Percentiles rank a stretch among this genome's conserved stretches.
phyloP scores from a whole-genome alignment of 2,113 vertebrate species.

The Bufo gargarizans region DNA sequence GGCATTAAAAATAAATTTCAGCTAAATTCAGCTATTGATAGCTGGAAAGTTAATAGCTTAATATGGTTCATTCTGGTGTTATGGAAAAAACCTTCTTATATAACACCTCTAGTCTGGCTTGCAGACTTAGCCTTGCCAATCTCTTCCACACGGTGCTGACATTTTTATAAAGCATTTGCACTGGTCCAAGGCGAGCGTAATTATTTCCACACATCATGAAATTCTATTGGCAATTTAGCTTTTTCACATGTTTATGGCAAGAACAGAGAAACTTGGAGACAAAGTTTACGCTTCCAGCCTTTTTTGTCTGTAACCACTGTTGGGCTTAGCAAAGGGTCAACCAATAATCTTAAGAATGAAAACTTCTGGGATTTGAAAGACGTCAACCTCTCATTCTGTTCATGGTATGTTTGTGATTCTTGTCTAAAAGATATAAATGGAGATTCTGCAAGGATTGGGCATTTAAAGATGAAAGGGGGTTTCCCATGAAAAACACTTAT shows the following conservation, averaged over 20 bases:
- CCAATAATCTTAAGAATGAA: neutral
- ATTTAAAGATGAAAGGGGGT: too few relatives aligned
- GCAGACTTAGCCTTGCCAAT: constrained; percentile 50
- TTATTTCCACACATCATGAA: constrained; percentile 57
- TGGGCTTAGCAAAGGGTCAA: neutral
- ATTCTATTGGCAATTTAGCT: constrained; percentile 41
- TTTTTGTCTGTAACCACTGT: constrained; percentile 18
- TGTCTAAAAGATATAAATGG: too few relatives aligned
- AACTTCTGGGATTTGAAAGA: neutral
- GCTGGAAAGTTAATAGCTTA: constrained; percentile 59
- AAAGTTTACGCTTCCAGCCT: neutral
- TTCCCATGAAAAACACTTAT: too few relatives aligned
- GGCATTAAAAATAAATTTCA: constrained; percentile 43
- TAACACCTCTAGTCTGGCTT: constrained; percentile 29
- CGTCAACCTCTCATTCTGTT: too few relatives aligned
- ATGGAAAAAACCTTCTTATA: constrained; percentile 60
- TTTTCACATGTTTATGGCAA: constrained; percentile 46
- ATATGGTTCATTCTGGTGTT: constrained; percentile 56
- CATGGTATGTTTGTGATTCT: too few relatives aligned
- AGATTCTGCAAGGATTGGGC: too few relatives aligned
- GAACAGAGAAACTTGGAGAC: constrained; percentile 13
- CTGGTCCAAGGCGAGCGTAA: constrained; percentile 39
- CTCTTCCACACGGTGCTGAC: constrained; percentile 45
- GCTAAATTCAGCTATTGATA: constrained; percentile 35
- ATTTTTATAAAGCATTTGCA: constrained; percentile 32